Evolutionary conservation across 2,888 invertebrate species (phyloP), one percentile per base, ranked within the genome.

Genomic region (Limulus polyphemus): DNA sequence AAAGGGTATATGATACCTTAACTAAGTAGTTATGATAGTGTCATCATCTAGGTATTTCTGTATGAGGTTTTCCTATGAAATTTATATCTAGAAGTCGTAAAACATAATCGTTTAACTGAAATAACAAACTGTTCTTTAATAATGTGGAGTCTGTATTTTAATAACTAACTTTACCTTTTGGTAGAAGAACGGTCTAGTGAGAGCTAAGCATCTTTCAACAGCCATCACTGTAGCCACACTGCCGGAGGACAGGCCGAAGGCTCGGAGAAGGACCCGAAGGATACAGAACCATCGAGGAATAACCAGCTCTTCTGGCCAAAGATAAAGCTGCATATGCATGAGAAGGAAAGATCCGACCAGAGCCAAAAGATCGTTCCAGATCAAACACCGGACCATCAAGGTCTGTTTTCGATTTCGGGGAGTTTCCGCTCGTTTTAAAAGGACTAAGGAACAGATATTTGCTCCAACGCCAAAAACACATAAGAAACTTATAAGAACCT

Each of bases 171-270:
- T 67, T 77, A 90, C 90, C 85, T 88, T 88, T 76, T 90, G 90
- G 76, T 90, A 91, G 71, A 87, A 80, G 77, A 91, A 91, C 51
- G 90, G 90, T 69, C 87, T 81, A 12, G 90, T 89, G 70, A 91
- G 82, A 32, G 91, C 90, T 73, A 90, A 80, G 84, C 87, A 91
- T 69, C 91, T 80, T 77, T 91, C 90, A 49, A 85, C 82, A 12
- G 90, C 90, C 90, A 91, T 91, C 62, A 90, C 86, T 73, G 88
- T 84, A 32, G 90, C 89, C 71, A 90, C 88, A 77, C 88, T 88
- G 55, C 90, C 90, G 69, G 90, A 89, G 72, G 88, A 88, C 63
- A 90, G 81, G 57, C 90, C 91, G 77, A 90, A 90, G 69, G 86
- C 83, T 64, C 90, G 81, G 78, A 88, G 83, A 60, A 87, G 78